Evolutionary conservation across 2,888 invertebrate genomes (phyloP), one percentile per base, ranked within the genome.

Genomic region (Tachystola acroxantha): DNA sequence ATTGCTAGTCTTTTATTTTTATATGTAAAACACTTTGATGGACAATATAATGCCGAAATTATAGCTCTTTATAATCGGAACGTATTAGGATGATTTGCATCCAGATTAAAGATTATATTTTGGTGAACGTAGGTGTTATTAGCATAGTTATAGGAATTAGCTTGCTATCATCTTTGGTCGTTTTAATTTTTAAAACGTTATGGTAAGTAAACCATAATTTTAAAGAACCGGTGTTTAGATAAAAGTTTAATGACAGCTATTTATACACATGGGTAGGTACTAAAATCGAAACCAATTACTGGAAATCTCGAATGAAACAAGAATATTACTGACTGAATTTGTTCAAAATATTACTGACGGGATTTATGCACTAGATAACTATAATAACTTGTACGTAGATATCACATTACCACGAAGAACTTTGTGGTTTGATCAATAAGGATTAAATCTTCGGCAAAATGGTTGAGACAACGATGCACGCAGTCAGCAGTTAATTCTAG

Each of bases 101-200:
- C 70, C 78, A 84, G 81, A 85, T 85, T 84, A 84, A 84, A 82
- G 77, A 84, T 84, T 82, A 84, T 84, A 80, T 82, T 85, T 84
- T 78, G 73, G 70, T 68, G 64, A 67, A 77, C 78, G 76, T 80
- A 76, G 77, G 76, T 75, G 81, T 77, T 76, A 85, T 85, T 84
- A 84, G 75, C 80, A 78, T 82, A 84, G 84, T 84, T 82, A 85
- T 81, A 79, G 63, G 82, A 73, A 84, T 85, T 82, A 82, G 62
- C 66, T 68, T 53, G 72, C 69, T 64, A 73, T 82, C 76, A 76
- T 78, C 71, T 57, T 56, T 72, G 75, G 70, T 79, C 79, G 73
- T 80, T 79, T 81, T 77, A 77, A 78, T 79, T 74, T 79, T 75
- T 59, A 73, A 78, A 78, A 72, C 57, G 64, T 66, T 77, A 70